phyloP scores from a whole-genome alignment of 2,113 vertebrate species.

The Porphyrio hochstetteri region DNA sequence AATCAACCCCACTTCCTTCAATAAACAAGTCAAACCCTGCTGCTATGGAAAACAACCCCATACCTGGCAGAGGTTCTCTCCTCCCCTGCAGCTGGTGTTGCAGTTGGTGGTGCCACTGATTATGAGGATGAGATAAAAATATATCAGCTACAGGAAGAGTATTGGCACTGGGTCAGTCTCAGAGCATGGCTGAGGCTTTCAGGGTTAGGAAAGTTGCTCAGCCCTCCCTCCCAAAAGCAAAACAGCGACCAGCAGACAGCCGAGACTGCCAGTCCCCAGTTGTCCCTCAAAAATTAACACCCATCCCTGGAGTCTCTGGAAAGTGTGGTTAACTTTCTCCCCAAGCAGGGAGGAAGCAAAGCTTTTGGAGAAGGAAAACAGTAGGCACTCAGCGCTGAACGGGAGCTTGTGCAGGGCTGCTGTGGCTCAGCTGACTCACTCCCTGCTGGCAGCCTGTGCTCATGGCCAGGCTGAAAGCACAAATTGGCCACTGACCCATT shows the following conservation, averaged over 20 bases:
- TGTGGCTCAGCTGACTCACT: not conserved
- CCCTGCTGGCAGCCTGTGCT: not conserved
- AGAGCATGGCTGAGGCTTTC: not conserved
- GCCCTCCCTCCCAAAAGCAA: not conserved
- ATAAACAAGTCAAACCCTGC: not conserved
- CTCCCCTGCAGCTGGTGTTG: not conserved
- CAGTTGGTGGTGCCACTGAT: not conserved
- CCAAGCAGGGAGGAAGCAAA: not conserved
- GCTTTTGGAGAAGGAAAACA: not conserved
- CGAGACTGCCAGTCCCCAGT: not conserved
- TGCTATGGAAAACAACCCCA: not conserved
- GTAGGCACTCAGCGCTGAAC: not conserved
- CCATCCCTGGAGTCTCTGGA: accelerated
- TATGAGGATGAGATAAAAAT: not conserved
- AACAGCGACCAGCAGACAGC: not conserved
- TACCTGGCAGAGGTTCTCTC: not conserved
- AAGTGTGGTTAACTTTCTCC: not conserved
- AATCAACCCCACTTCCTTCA: not conserved
- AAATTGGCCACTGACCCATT: not conserved
- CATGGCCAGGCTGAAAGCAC: accelerated
- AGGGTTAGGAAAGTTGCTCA: not conserved
- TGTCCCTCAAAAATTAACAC: not conserved
- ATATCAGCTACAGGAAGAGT: not conserved
- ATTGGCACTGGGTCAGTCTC: not conserved
- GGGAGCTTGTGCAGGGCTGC: not conserved